These are phyloP conservation scores for Dorcus hopei DNA, from an alignment of 2,888 invertebrate genomes.

Conservation along the genomic window DNA sequence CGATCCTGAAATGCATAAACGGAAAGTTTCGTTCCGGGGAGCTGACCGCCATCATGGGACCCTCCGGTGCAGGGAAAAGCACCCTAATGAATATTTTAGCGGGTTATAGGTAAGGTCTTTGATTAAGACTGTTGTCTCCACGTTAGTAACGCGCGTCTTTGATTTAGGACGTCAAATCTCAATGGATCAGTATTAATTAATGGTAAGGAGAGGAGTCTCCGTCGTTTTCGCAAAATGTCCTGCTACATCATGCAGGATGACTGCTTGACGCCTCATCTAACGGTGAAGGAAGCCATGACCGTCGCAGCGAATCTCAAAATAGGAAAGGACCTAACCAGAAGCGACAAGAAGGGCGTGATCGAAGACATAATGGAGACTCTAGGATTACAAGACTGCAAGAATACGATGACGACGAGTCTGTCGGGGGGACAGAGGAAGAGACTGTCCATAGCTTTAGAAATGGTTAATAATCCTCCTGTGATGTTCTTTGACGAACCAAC, in stretches of 20 bases:
- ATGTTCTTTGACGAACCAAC: constrained; percentile 98
- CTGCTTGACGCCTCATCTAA: constrained; percentile 82
- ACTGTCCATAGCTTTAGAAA: constrained; percentile 85
- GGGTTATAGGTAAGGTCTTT: constrained; percentile 73
- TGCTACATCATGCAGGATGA: constrained; percentile 98
- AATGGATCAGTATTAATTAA: constrained; percentile 85
- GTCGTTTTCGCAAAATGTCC: constrained; percentile 88
- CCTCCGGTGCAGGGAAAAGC: constrained; percentile 79
- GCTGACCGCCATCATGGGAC: constrained; percentile 94
- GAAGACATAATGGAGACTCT: constrained; percentile 83
- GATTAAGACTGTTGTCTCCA: background rate
- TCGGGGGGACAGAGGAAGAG: constrained; percentile 91
- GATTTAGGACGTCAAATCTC: constrained; percentile 74
- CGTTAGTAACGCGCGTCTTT: background rate
- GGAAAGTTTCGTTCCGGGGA: constrained; percentile 89
- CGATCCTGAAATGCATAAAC: constrained; percentile 81
- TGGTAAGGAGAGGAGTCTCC: constrained; percentile 79
- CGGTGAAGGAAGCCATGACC: constrained; percentile 89
- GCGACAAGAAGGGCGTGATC: constrained; percentile 76
- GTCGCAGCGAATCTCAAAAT: constrained; percentile 92
- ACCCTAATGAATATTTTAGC: constrained; percentile 87
- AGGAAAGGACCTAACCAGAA: constrained; percentile 69
- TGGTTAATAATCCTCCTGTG: constrained; percentile 94
- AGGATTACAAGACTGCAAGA: constrained; percentile 71
- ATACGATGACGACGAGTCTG: constrained; percentile 76